Conservation (phyloP, 2,888 invertebrate species). For the Nebria salina region DNA sequence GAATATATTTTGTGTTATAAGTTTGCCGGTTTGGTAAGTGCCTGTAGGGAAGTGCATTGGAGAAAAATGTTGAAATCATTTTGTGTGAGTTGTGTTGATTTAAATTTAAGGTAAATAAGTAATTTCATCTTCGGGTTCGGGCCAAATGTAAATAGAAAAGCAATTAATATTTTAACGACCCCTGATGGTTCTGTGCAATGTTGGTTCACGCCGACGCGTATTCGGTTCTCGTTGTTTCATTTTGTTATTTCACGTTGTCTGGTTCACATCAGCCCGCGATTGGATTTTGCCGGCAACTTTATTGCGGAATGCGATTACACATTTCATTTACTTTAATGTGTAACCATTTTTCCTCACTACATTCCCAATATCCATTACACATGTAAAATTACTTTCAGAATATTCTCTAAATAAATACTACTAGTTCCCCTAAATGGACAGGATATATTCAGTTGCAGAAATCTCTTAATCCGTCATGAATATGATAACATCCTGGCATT, state of each 20-base stretch:
- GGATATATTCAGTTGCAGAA: neutral
- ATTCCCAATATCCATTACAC: neutral
- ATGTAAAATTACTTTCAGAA: no score
- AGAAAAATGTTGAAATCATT: constrained; percentile 43
- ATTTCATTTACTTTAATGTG: constrained; percentile 13
- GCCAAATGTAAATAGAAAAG: constrained; percentile 42
- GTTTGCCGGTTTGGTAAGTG: no score
- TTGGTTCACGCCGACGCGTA: constrained; percentile 15
- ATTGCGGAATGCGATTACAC: neutral
- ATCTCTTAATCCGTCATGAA: constrained; percentile 40
- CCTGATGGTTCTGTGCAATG: constrained; percentile 11
- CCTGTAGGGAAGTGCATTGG: neutral
- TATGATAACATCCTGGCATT: constrained; percentile 27
- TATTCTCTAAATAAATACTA: neutral
- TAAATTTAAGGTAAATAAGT: constrained; percentile 45
- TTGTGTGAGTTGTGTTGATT: constrained; percentile 32
- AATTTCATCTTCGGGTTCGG: constrained; percentile 36
- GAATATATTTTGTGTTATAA: no score
- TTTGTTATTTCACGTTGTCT: constrained; percentile 14
- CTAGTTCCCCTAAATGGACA: neutral
- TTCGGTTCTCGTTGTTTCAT: constrained; percentile 15
- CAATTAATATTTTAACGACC: constrained; percentile 46
- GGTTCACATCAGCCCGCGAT: neutral
- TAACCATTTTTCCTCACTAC: neutral
- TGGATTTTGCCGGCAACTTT: neutral